Evolutionary conservation across 2,797 vertebrate species (phyloP).

Genomic region (Alosa sapidissima): DNA sequence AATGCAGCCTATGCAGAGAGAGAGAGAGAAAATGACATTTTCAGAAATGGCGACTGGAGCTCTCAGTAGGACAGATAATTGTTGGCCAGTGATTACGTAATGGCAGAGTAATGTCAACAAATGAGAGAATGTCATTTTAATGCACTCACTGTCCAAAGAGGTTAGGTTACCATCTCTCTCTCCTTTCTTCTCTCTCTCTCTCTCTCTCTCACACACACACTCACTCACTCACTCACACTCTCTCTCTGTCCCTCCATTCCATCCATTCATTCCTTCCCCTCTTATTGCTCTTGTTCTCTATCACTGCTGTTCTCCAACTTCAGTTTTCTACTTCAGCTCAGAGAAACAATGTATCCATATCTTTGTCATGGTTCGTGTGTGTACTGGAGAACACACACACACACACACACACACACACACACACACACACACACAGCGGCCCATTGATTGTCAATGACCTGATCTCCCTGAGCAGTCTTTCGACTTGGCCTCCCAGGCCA

Average conservation of each 20-base stretch:
- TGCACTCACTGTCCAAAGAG: slow-evolving; percentile 61
- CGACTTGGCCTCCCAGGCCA: neutral
- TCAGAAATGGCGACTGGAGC: slow-evolving; percentile 37
- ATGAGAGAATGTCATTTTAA: slow-evolving; percentile 63
- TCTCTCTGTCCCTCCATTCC: too few species aligned
- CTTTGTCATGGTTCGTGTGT: too few species aligned
- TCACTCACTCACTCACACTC: too few species aligned
- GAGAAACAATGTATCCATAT: too few species aligned
- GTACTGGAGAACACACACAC: slow-evolving; percentile 14
- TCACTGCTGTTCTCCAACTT: too few species aligned
- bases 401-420: slow-evolving; percentile 7
- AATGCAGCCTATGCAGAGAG: slow-evolving; percentile 46
- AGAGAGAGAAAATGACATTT: slow-evolving; percentile 42
- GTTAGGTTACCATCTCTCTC: slow-evolving; percentile 44
- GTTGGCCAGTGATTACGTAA: slow-evolving; percentile 71
- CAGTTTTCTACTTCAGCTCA: too few species aligned
- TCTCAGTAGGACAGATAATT: slow-evolving; percentile 61
- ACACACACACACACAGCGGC: neutral
- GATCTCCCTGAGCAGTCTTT: neutral
- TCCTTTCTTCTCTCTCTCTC: slow-evolving; percentile 33
- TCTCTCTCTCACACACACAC: too few species aligned
- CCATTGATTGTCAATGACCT: neutral
- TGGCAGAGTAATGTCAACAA: slow-evolving; percentile 68
- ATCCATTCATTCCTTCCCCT: too few species aligned
- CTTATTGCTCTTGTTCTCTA: too few species aligned